Base-by-base conservation (phyloP, 2,888 invertebrate genomes). In the Fabriciana adippe region DNA sequence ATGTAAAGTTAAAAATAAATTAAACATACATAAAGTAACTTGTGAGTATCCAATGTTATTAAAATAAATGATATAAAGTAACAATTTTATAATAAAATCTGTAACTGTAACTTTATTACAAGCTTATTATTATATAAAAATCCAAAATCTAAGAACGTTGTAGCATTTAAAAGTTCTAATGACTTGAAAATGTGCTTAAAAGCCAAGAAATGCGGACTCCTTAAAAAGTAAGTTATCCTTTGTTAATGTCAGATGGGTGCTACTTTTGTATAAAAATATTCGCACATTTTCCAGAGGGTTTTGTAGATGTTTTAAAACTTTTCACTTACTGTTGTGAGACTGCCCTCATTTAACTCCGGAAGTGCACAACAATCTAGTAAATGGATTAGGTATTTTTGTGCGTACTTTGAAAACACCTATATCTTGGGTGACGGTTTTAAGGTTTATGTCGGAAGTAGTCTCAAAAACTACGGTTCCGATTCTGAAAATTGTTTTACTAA, bases 221-320 rank as follows among this genome's bases (percentile, higher is more conserved):
- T 74, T 76, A 72, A 73, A 74, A 74, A 74, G 71, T 71, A 73
- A 76, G 69, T 75, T 75, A 74, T 76, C 67, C 75, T 73, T 72
- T 62, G 66, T 74, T 76, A 77, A 75, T 75, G 72, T 69, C 62
- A 69, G 74, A 76, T 68, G 75, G 26, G 65, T 72, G 75, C 71
- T 79, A 78, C 55, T 64, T 67, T 64, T 69, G 71, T 66, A 64
- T 69, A 66, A 69, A 78, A 79, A 75, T 74, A 77, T 79, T 75
- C 71, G 63, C 77, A 73, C 74, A 75, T 79, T 82, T 78, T 77
- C 74, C 72, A 73, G 75, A 78, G 76, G 75, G 57, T 74, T 72
- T 73, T 72, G 74, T 66, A 68, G 74, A 75, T 64, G 69, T 75
- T 69, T 64, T 71, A 67, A 75, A 76, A 74, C 73, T 75, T 73